phyloP scores from a whole-genome alignment of 2,113 vertebrate genomes.

The Zapus hudsonius region DNA sequence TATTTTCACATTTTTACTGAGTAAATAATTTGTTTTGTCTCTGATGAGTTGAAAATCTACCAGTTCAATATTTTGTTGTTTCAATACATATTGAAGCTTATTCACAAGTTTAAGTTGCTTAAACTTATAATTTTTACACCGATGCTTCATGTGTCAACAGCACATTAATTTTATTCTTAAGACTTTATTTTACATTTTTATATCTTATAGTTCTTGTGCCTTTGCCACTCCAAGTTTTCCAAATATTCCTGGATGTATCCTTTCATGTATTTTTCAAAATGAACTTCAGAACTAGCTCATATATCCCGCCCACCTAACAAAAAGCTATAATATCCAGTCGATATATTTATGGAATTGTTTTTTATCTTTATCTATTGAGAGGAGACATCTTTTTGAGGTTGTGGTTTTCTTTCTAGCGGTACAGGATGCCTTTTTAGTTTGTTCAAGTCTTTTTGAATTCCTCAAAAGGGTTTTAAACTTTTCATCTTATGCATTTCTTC shows the following conservation, averaged over 20 bases:
- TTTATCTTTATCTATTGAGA: constrained; percentile 41
- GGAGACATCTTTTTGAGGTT: constrained; percentile 24
- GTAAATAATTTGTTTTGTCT: constrained; percentile 10
- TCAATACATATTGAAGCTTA: neutral
- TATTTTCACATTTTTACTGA: neutral
- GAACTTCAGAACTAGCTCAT: neutral
- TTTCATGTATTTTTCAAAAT: constrained; percentile 39
- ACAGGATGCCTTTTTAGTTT: neutral
- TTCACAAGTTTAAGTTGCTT: neutral
- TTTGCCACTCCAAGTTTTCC: neutral
- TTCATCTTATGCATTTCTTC: constrained; percentile 38
- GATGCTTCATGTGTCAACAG: neutral
- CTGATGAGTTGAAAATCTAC: neutral
- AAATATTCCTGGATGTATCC: neutral
- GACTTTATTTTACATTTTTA: neutral
- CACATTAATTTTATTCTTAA: constrained; percentile 25
- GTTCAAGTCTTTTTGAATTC: constrained; percentile 39
- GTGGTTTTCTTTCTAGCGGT: constrained; percentile 36
- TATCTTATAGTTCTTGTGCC: neutral
- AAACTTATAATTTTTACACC: constrained; percentile 16
- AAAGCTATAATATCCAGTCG: neutral
- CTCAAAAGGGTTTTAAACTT: constrained; percentile 46
- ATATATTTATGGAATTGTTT: constrained; percentile 12
- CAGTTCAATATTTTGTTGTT: constrained; percentile 21
- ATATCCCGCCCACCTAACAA: neutral